A percentile compares a stretch with the other conserved stretches of the same genome.
Conservation (phyloP, 2,888 invertebrate genomes). For the Colletes collaris region DNA sequence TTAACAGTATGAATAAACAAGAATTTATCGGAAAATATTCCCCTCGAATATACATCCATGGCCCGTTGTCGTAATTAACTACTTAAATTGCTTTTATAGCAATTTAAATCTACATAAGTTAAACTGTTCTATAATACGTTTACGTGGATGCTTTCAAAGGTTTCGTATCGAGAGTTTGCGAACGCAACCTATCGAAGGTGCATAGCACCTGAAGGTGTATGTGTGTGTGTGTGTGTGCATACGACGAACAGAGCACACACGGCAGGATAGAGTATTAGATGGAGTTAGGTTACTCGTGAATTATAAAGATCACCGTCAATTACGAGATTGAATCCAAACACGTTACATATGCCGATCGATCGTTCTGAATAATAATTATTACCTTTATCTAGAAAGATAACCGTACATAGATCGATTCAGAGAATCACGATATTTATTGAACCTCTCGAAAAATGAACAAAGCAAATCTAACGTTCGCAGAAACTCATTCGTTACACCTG, state of each 20-base stretch:
- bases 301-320: slow-evolving; percentile 69
- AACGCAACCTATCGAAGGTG: slow-evolving; percentile 44
- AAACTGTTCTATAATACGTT: slow-evolving; percentile 34
- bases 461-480: background rate
- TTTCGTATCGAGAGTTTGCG: slow-evolving; percentile 48
- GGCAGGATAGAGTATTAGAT: slow-evolving; percentile 59
- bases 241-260: slow-evolving; percentile 48
- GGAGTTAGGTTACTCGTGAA: slow-evolving; percentile 64
- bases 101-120: slow-evolving; percentile 24
- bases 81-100: slow-evolving; percentile 8
- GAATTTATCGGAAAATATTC: background rate
- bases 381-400: slow-evolving; percentile 42
- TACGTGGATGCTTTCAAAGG: slow-evolving; percentile 51
- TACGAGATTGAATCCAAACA: slow-evolving; percentile 71
- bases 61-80: background rate
- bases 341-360: slow-evolving; percentile 50
- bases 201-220: slow-evolving; percentile 33
- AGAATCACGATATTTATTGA: slow-evolving; percentile 16
- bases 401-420: slow-evolving; percentile 1
- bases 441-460: slow-evolving; percentile 15
- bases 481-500: slow-evolving; percentile 37
- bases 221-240: slow-evolving; percentile 25
- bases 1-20: background rate
- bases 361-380: slow-evolving; percentile 55
- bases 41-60: background rate